Conservation (phyloP, 30 jellyfish, hydroid and myxozoan species). For the Mastigias papua region DNA sequence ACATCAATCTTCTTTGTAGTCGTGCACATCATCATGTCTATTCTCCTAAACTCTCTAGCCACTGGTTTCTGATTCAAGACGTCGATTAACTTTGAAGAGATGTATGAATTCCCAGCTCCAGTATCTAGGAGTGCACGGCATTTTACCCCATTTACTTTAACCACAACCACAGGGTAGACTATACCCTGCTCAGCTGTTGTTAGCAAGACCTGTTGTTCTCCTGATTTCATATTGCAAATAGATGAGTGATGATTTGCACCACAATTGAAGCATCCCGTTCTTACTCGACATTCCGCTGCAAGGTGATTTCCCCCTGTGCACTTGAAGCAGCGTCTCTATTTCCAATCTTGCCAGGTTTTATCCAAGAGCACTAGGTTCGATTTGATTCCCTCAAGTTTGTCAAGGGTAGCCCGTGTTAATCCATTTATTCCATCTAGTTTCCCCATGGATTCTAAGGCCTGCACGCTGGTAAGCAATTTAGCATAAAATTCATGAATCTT, state of each 20-base stretch:
- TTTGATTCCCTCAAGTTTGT: conserved; percentile 65
- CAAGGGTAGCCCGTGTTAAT: conserved; percentile 65
- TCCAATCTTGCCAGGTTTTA: conserved; percentile 58
- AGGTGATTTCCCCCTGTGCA: conserved; percentile 15
- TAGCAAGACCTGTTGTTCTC: not conserved
- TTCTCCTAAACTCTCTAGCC: too few relatives aligned
- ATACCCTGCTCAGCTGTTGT: not conserved
- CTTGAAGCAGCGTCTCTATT: conserved; percentile 16
- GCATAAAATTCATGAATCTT: conserved; percentile 47
- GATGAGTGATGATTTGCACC: too few relatives aligned
- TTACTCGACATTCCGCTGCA: conserved; percentile 25
- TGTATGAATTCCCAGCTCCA: too few relatives aligned
- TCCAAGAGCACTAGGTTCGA: conserved; percentile 70
- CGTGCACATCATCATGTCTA: too few relatives aligned
- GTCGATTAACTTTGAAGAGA: too few relatives aligned
- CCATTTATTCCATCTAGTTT: conserved; percentile 56
- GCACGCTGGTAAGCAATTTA: conserved; percentile 42
- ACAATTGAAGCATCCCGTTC: too few relatives aligned
- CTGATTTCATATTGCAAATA: too few relatives aligned
- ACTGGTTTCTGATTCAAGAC: too few relatives aligned
- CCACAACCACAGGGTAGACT: too few relatives aligned
- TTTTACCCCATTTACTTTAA: too few relatives aligned
- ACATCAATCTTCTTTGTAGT: too few relatives aligned
- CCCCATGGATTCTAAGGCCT: conserved; percentile 82
- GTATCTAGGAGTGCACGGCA: too few relatives aligned